Evolutionary conservation across 2,113 vertebrate species (phyloP), one percentile per base, ranked within the genome.

Genomic region (Marmota monax): DNA sequence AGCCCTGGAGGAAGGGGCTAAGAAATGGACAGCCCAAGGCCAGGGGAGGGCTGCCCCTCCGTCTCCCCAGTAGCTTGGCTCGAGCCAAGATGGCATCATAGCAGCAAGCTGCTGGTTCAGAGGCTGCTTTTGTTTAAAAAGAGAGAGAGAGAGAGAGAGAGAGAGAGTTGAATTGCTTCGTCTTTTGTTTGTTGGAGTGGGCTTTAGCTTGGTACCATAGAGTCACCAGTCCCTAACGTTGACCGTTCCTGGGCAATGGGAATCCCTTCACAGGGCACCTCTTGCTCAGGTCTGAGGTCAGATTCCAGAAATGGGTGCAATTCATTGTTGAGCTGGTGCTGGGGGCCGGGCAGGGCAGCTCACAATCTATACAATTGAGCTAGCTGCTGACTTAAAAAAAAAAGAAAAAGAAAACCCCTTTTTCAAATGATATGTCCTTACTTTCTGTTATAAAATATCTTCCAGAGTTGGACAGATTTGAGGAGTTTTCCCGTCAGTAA

Each of bases 191-290:
- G 78, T 51, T 23, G 48, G 3, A 20, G 9, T 13, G 7, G 7
- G 4, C 0, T 48, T 25, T 14, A 48, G 20, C 2, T 61, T 25
- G 9, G 1, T 14, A 0, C 39, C n/a, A 42, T 42, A 29, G 7
- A 37, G 22, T 53, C 34, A 25, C 39, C 25, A 48, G 67, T 22
- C 74, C 27, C 48, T 69, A 11, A 18, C 27, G 5, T 1, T 7
- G 22, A 14, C 23, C 2, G 1, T 2, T 1, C n/a, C 58, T n/a
- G 4, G n/a, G 1, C 45, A 7, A 3, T 0, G 18, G 4, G n/a
- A 4, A 18, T 12, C 18, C 29, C 20, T 7, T 70, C 58, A 13
- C 3, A 4, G 5, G 3, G 3, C 1, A 23, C 0, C 42, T 29
- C 32, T 39, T 22, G 29, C 1, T 7, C 6, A 3, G 48, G 17